These are phyloP conservation scores for Chionis minor DNA, from an alignment of 2,113 vertebrate species.

Conservation along the genomic window DNA sequence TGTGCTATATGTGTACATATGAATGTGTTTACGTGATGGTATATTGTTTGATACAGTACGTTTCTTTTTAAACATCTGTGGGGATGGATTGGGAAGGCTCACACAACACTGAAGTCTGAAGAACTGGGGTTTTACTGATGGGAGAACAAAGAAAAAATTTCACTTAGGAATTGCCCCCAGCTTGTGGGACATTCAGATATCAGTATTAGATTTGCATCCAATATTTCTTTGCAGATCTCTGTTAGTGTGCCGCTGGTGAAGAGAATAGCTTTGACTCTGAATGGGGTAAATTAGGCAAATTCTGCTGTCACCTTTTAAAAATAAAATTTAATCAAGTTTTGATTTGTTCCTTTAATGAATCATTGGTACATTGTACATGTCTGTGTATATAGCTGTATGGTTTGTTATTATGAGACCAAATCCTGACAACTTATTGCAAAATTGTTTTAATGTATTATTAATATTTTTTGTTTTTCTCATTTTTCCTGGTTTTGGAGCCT, in stretches of 20 bases:
- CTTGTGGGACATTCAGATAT: not conserved
- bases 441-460: constrained; percentile 61
- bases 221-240: not conserved
- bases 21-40: not conserved
- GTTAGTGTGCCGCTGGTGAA: not conserved
- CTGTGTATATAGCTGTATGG: not conserved
- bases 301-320: constrained; percentile 45
- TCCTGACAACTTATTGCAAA: constrained; percentile 32
- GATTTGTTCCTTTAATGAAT: constrained; percentile 43
- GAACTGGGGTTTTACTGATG: not conserved
- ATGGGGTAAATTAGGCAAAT: constrained; percentile 26
- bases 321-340: constrained; percentile 41
- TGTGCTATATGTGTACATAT: not conserved
- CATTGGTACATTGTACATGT: not conserved
- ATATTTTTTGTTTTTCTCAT: constrained; percentile 40
- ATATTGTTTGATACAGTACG: not conserved
- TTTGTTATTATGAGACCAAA: constrained; percentile 41
- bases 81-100: not conserved
- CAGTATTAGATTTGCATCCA: not conserved
- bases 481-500: constrained; percentile 19
- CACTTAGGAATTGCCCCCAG: not conserved
- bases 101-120: not conserved
- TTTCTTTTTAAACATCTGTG: not conserved
- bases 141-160: not conserved
- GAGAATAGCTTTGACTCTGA: not conserved